A percentile compares a stretch with the other conserved stretches of the same genome.
These are phyloP conservation scores for Drymodes brunneopygia DNA, from an alignment of 2,113 vertebrate genomes.

Conservation along the genomic window DNA sequence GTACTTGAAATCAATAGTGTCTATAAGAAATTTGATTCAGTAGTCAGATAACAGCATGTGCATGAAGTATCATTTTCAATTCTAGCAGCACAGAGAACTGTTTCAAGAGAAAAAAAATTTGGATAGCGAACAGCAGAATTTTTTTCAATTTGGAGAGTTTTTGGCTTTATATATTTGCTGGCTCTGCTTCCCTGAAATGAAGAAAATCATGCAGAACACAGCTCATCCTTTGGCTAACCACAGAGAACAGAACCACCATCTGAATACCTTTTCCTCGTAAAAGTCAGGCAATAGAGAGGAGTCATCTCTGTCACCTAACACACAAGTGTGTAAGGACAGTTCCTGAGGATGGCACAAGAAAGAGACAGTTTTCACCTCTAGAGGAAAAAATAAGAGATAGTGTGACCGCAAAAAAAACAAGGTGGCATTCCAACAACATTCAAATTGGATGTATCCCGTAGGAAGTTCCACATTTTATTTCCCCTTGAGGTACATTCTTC, in stretches of 20 bases:
- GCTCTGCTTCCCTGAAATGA: neutral
- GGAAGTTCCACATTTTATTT: neutral
- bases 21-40: neutral
- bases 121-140: neutral
- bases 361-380: neutral
- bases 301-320: neutral
- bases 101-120: neutral
- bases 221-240: neutral
- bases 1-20: neutral
- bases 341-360: neutral
- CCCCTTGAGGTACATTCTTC: constrained; percentile 18
- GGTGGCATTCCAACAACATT: neutral
- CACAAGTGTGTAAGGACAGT: neutral
- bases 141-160: neutral
- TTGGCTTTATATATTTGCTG: neutral
- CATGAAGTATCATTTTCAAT: neutral
- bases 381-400: neutral
- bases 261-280: neutral
- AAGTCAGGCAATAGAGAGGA: neutral
- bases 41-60: neutral
- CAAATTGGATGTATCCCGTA: neutral
- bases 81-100: neutral
- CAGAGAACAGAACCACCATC: neutral
- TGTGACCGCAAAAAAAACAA: neutral
- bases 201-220: neutral